These are phyloP conservation scores for Amphilophus citrinellus DNA, from an alignment of 2,113 vertebrate species.

Conservation along the genomic window DNA sequence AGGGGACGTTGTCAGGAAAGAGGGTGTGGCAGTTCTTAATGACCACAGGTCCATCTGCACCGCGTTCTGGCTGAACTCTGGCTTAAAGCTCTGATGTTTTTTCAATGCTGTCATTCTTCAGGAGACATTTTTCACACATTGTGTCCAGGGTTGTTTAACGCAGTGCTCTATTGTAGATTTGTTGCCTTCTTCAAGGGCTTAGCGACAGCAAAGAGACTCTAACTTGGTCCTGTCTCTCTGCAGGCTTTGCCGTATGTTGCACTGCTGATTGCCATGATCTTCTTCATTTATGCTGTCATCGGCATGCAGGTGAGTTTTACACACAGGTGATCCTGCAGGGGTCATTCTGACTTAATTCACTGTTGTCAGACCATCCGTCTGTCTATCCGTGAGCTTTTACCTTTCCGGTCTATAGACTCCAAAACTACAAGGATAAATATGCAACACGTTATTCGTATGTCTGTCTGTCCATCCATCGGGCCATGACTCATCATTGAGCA, in stretches of 20 bases:
- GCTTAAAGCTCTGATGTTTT: neutral
- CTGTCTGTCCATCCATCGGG: no score
- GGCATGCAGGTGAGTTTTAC: conserved; percentile 88
- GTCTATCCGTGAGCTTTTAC: no score
- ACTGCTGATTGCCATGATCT: conserved; percentile 95
- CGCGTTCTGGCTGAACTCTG: fast-evolving
- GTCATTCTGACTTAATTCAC: neutral
- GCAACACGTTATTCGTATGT: no score
- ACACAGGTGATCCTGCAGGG: neutral
- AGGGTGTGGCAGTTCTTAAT: neutral
- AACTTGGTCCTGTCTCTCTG: neutral
- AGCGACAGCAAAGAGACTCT: neutral
- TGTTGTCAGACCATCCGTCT: no score
- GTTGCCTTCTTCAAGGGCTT: neutral
- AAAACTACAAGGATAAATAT: no score
- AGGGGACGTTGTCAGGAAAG: neutral
- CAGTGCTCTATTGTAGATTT: neutral
- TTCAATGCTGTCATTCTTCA: neutral
- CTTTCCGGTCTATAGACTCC: no score
- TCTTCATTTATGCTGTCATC: conserved; percentile 95
- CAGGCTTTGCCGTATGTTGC: conserved; percentile 93
- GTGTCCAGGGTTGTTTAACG: neutral
- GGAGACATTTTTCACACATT: neutral
- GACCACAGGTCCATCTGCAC: neutral
- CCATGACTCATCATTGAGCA: no score